Evolutionary conservation across 2,888 invertebrate genomes (phyloP).

Genomic region (Caenorhabditis drosophilae): DNA sequence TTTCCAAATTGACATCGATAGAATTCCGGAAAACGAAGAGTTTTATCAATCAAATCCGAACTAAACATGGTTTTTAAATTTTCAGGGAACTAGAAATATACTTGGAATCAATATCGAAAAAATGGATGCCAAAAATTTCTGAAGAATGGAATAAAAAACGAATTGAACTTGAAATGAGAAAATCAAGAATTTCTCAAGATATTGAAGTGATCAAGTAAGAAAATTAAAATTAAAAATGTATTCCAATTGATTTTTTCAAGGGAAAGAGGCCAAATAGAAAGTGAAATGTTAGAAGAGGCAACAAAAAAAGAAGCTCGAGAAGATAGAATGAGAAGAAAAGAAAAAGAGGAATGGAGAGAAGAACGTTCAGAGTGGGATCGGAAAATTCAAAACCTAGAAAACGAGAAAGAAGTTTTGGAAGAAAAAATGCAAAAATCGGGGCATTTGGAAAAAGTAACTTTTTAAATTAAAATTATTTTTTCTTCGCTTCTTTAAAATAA

Average conservation of each 20-base stretch:
- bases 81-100: background rate
- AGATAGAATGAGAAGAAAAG: constrained; percentile 2
- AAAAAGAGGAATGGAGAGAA: constrained; percentile 2
- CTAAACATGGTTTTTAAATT: too few species aligned
- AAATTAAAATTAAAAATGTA: background rate
- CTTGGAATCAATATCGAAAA: background rate
- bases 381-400: background rate
- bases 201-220: background rate
- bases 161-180: background rate
- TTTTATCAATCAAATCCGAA: too few species aligned
- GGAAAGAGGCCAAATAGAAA: background rate
- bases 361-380: background rate
- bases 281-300: background rate
- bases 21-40: background rate
- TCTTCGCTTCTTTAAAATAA: too few species aligned
- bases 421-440: background rate
- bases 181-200: background rate
- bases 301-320: background rate
- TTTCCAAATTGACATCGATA: background rate
- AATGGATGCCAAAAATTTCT: background rate
- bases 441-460: constrained; percentile 1
- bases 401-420: background rate
- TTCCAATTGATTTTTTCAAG: background rate
- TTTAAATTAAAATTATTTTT: too few species aligned
- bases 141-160: constrained; percentile 2